A percentile compares a stretch with the other conserved stretches of the same genome.
These are phyloP conservation scores for Amphipoea oculea DNA, from an alignment of 2,888 invertebrate genomes.

Conservation along the genomic window DNA sequence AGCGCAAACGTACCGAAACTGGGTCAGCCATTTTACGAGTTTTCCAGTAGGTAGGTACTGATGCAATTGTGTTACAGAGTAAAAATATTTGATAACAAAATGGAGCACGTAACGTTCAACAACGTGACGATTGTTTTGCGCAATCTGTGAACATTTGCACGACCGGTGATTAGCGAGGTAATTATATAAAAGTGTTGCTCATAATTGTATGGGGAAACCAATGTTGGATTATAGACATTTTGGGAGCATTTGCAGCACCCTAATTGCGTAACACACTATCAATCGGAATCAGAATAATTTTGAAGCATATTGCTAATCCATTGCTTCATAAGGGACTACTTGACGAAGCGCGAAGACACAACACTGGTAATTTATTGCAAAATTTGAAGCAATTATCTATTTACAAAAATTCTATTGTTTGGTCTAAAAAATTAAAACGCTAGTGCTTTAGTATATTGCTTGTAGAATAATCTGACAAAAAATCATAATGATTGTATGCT, in stretches of 20 bases:
- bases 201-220: neutral
- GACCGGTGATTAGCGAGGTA: conserved; percentile 31
- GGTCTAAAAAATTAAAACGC: too few species aligned
- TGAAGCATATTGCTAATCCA: too few species aligned
- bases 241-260: neutral
- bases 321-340: too few species aligned
- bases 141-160: conserved; percentile 18
- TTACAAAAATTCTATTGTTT: too few species aligned
- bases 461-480: too few species aligned
- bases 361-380: too few species aligned
- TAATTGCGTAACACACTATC: too few species aligned
- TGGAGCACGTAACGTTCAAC: conserved; percentile 27
- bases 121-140: conserved; percentile 43
- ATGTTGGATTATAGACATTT: neutral
- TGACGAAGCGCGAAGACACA: too few species aligned
- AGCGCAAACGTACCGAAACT: conserved; percentile 15
- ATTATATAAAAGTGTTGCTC: conserved; percentile 9
- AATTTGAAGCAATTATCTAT: too few species aligned
- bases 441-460: too few species aligned
- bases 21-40: conserved; percentile 15
- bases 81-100: conserved; percentile 53
- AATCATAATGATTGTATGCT: too few species aligned
- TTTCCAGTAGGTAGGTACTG: neutral
- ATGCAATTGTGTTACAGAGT: conserved; percentile 28
- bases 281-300: too few species aligned